Percentiles rank a stretch among this genome's conserved stretches.
Evolutionary conservation across 2,888 invertebrate genomes (phyloP).

Genomic region (Branchipolynoe longqiensis): DNA sequence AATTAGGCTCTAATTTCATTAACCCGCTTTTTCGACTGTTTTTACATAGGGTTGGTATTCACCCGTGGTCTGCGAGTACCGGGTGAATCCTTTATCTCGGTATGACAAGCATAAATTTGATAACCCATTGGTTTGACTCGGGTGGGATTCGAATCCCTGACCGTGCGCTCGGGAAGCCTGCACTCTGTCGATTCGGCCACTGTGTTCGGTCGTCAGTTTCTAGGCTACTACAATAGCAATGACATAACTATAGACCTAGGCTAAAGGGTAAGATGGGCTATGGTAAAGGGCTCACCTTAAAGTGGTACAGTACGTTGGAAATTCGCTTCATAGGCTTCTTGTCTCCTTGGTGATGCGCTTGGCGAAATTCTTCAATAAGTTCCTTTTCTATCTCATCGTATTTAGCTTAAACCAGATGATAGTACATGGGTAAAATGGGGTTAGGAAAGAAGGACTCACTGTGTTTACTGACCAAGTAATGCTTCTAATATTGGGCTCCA

Average conservation of each 20-base stretch:
- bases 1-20: no score
- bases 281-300: constrained; percentile 85
- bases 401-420: constrained; percentile 82
- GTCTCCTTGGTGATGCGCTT: constrained; percentile 90
- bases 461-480: no score
- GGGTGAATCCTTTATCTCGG: no score
- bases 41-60: no score
- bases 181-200: no score
- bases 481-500: no score
- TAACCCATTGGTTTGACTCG: no score
- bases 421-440: background rate
- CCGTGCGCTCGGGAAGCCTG: no score
- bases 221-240: background rate
- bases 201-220: background rate
- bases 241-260: background rate
- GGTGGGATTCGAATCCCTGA: no score
- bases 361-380: constrained; percentile 96
- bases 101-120: no score
- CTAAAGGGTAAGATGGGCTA: background rate
- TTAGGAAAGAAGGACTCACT: background rate
- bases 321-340: constrained; percentile 94
- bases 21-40: no score
- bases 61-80: no score
- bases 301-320: constrained; percentile 94
- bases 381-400: constrained; percentile 81